Conservation (phyloP, 2,888 invertebrate genomes). For the Atethmia centrago region DNA sequence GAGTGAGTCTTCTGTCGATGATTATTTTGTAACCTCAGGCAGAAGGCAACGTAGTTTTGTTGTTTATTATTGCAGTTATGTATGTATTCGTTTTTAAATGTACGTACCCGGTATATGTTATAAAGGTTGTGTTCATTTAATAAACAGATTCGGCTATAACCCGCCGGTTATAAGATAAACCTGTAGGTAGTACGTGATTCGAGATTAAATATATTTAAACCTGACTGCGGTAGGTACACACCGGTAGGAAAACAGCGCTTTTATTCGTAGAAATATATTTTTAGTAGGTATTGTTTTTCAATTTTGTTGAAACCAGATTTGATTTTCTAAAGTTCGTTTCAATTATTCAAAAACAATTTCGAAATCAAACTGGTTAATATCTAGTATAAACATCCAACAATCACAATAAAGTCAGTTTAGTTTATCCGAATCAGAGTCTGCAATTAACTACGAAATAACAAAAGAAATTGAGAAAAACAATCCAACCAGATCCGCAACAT, state of each 20-base stretch:
- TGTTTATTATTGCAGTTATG: constrained; percentile 46
- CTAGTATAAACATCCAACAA: constrained; percentile 34
- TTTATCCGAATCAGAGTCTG: constrained; percentile 26
- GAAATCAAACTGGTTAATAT: constrained; percentile 10
- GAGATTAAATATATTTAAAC: constrained; percentile 42
- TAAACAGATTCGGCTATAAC: constrained; percentile 47
- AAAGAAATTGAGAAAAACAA: constrained; percentile 37
- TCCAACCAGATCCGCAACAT: constrained; percentile 21
- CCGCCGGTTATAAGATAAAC: constrained; percentile 23
- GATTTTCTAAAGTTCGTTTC: constrained; percentile 31
- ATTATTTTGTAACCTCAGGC: constrained; percentile 14
- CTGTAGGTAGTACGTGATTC: constrained; percentile 24
- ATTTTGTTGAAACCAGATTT: constrained; percentile 24
- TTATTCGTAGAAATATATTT: constrained; percentile 2
- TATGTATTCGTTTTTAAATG: constrained; percentile 52
- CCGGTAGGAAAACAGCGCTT: background rate
- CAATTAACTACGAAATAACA: constrained; percentile 43
- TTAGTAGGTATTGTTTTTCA: constrained; percentile 19
- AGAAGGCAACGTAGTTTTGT: constrained; percentile 40
- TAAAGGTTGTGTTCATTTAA: constrained; percentile 38
- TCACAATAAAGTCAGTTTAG: constrained; percentile 15
- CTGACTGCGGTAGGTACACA: background rate
- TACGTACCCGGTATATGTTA: constrained; percentile 19
- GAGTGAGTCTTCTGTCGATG: constrained; percentile 36
- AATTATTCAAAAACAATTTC: constrained; percentile 16